Conservation (phyloP, 2,888 invertebrate genomes). For the Polydrusus tereticollis region DNA sequence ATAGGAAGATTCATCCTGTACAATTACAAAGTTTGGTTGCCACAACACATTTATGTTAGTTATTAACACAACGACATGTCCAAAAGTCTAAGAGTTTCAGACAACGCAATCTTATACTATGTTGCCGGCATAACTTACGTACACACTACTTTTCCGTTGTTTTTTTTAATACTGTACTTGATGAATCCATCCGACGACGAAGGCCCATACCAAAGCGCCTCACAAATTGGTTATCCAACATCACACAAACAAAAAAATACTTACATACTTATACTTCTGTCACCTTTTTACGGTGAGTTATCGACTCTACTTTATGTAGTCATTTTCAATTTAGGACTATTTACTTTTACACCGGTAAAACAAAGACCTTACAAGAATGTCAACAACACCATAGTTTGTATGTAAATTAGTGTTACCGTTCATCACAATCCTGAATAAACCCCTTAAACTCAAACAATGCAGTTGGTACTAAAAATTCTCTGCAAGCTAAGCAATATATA, state of each 20-base stretch:
- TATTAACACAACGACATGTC: too few species aligned
- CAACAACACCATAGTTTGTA: constrained; percentile 42
- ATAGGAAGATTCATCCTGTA: too few species aligned
- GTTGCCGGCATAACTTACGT: too few species aligned
- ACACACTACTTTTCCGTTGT: too few species aligned
- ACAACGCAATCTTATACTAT: too few species aligned
- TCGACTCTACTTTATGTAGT: constrained; percentile 10
- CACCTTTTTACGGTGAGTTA: not conserved
- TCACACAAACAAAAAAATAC: not conserved
- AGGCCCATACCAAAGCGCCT: too few species aligned
- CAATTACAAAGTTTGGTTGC: too few species aligned
- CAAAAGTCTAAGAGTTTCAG: too few species aligned
- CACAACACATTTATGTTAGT: too few species aligned
- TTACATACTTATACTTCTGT: not conserved
- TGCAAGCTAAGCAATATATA: not conserved
- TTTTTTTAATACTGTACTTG: too few species aligned
- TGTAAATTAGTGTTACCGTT: constrained; percentile 41
- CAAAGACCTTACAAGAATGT: constrained; percentile 39
- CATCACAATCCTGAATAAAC: constrained; percentile 33
- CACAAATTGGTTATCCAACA: too few species aligned
- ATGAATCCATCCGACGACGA: too few species aligned
- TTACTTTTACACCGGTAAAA: constrained; percentile 29
- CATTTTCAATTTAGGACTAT: constrained; percentile 27
- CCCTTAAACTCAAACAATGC: constrained; percentile 27
- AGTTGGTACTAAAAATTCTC: constrained; percentile 22